Evolutionary conservation across 1,140 invertebrate species (phyloP).

Genomic region (Tetranychus cinnabarinus): DNA sequence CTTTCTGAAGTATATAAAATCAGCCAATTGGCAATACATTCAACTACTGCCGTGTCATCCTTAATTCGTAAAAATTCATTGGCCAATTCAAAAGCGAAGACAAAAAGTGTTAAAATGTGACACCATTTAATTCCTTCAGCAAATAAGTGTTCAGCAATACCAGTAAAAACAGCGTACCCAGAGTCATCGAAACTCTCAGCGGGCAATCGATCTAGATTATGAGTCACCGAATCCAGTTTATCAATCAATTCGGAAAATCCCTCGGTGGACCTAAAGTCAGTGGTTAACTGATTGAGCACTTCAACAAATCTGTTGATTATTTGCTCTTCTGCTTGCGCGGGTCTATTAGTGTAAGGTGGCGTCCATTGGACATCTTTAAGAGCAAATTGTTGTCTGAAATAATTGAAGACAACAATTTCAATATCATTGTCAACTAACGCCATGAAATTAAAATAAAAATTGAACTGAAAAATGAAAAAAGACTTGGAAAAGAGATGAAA

Average conservation of each 20-base stretch:
- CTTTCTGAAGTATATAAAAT: constrained; percentile 18
- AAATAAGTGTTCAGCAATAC: constrained; percentile 23
- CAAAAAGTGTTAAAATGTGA: constrained; percentile 23
- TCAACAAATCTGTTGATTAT: not conserved
- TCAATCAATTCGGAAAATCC: not conserved
- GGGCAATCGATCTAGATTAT: not conserved
- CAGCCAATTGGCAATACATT: constrained; percentile 21
- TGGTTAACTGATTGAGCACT: not conserved
- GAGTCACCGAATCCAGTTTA: not conserved
- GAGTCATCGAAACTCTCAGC: not conserved
- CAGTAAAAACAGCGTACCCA: constrained; percentile 15
- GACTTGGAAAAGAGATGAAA: too few species aligned
- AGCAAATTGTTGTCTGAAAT: not conserved
- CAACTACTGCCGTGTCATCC: constrained; percentile 18
- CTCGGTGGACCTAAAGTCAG: not conserved
- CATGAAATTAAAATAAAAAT: too few species aligned
- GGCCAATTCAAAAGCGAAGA: constrained; percentile 21
- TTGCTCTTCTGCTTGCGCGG: not conserved
- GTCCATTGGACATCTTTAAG: not conserved
- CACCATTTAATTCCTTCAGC: constrained; percentile 25
- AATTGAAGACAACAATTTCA: not conserved
- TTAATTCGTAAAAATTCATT: constrained; percentile 17
- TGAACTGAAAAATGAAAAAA: too few species aligned
- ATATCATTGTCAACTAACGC: not conserved
- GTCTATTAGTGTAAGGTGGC: not conserved